These are phyloP conservation scores for Rattus rattus DNA, from an alignment of 2,113 vertebrate species.

Conservation along the genomic window DNA sequence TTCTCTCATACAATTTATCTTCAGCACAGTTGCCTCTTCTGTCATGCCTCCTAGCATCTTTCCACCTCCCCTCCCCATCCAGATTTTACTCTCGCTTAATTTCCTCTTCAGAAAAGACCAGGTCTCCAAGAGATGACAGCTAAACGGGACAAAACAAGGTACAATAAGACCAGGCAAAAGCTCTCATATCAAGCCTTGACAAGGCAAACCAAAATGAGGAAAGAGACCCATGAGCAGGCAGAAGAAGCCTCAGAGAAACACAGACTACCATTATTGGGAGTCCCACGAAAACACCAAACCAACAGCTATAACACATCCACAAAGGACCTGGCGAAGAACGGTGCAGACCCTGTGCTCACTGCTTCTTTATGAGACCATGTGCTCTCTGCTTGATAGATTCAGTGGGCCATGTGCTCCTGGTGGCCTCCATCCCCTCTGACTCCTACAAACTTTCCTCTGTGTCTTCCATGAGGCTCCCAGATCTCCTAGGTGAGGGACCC, in stretches of 20 bases:
- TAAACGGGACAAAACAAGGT: not conserved
- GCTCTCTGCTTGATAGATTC: not conserved
- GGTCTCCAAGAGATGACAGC: not conserved
- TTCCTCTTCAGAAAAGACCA: not conserved
- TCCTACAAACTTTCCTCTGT: not conserved
- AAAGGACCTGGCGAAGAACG: too few relatives aligned
- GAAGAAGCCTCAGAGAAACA: not conserved
- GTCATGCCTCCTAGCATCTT: not conserved
- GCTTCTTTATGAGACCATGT: not conserved
- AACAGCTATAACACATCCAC: not conserved
- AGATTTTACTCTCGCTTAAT: not conserved
- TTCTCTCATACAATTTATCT: not conserved
- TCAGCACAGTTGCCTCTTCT: not conserved
- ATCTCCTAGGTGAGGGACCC: not conserved
- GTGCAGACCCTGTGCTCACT: not conserved
- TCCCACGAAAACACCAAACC: not conserved
- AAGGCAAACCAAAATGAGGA: not conserved
- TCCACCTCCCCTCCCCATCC: too few relatives aligned
- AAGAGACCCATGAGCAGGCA: not conserved
- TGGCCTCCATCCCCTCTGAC: not conserved
- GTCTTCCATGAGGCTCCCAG: not conserved
- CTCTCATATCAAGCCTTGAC: not conserved
- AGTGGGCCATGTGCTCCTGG: not conserved
- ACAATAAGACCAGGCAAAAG: not conserved
- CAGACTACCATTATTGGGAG: too few relatives aligned